phyloP scores from a whole-genome alignment of 1,140 invertebrate genomes.

The Platorchestia sp. region DNA sequence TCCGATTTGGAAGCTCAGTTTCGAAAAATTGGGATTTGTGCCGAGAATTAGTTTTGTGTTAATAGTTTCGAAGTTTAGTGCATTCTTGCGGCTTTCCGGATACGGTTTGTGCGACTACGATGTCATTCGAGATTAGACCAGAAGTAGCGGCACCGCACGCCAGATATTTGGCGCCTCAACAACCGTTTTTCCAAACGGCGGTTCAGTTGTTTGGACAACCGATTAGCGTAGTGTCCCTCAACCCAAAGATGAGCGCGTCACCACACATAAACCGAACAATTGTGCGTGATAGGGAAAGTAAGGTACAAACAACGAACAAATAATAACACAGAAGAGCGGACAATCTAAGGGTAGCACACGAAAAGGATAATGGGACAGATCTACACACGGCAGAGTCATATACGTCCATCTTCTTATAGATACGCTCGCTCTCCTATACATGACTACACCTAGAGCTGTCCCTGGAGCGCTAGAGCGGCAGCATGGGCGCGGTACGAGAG shows the following conservation, averaged over 20 bases:
- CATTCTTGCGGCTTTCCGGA: neutral
- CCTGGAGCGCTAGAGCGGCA: neutral
- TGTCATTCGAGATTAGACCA: neutral
- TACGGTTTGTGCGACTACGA: slow-evolving; percentile 6
- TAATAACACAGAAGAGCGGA: slow-evolving; percentile 53
- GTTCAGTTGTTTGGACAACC: neutral
- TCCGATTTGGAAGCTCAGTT: neutral
- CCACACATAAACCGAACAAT: slow-evolving; percentile 49
- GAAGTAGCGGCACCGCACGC: neutral
- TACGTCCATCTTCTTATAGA: slow-evolving; percentile 42
- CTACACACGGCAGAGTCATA: slow-evolving; percentile 51
- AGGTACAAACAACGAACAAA: slow-evolving; percentile 54
- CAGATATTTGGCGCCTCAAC: neutral
- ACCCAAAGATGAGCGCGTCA: slow-evolving; percentile 28
- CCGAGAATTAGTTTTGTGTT: neutral
- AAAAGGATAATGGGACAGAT: slow-evolving; percentile 55
- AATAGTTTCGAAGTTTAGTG: neutral
- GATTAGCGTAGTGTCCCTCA: neutral
- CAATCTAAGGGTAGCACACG: slow-evolving; percentile 51
- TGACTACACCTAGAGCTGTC: slow-evolving; percentile 33
- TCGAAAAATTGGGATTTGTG: neutral
- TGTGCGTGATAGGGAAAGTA: slow-evolving; percentile 53
- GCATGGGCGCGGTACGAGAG: neutral
- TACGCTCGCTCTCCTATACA: slow-evolving; percentile 35
- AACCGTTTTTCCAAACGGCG: neutral